These are phyloP conservation scores for Fragum whitleyi DNA, from an alignment of 2,888 invertebrate genomes.

Conservation along the genomic window DNA sequence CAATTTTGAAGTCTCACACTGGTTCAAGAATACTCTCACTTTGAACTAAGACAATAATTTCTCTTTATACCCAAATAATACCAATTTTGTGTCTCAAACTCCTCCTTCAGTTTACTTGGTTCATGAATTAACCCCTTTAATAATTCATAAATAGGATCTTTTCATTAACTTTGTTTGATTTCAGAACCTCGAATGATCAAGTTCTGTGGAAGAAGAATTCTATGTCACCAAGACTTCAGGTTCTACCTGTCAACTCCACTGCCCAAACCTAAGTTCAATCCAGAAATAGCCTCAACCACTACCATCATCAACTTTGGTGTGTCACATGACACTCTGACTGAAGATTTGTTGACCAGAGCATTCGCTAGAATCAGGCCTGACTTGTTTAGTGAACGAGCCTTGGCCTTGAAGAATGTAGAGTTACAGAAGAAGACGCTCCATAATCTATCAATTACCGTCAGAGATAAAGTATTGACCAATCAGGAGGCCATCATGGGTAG, in stretches of 20 bases:
- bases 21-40: too few relatives aligned
- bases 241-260: constrained; percentile 80
- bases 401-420: constrained; percentile 77
- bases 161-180: background rate
- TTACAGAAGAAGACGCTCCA: constrained; percentile 76
- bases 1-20: too few relatives aligned
- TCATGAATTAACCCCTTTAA: too few relatives aligned
- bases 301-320: constrained; percentile 83
- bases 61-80: too few relatives aligned
- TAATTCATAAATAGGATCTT: too few relatives aligned
- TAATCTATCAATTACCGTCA: constrained; percentile 73
- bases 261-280: constrained; percentile 80
- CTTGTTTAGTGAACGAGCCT: constrained; percentile 79
- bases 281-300: constrained; percentile 80
- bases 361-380: constrained; percentile 82
- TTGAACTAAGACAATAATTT: too few relatives aligned
- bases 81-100: too few relatives aligned
- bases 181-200: constrained; percentile 82
- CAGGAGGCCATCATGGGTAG: constrained; percentile 77
- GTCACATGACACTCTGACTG: constrained; percentile 82
- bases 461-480: constrained; percentile 74
- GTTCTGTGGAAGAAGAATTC: constrained; percentile 82
- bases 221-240: constrained; percentile 83
- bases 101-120: too few relatives aligned
- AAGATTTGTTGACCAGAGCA: constrained; percentile 81